A percentile compares a stretch with the other conserved stretches of the same genome.
phyloP scores from a whole-genome alignment of 2,888 invertebrate species.

The Clitarchus hookeri region DNA sequence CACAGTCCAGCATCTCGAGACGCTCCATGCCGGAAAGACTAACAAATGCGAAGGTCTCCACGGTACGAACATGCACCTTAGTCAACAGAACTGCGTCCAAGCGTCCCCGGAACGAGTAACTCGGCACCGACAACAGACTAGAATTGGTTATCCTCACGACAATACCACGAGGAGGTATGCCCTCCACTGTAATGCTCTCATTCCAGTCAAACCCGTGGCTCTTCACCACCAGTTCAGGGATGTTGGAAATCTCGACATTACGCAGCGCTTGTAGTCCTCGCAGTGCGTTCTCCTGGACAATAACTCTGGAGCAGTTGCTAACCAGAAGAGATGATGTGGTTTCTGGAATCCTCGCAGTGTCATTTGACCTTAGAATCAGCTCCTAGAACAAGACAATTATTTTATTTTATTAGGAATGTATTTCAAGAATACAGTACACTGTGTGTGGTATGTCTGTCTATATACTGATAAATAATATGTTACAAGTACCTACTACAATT shows the following conservation, averaged over 20 bases:
- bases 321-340: conserved; percentile 59
- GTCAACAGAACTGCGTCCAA: conserved; percentile 24
- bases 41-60: conserved; percentile 75
- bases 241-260: conserved; percentile 65
- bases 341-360: conserved; percentile 22
- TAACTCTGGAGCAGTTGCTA: conserved; percentile 66
- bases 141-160: conserved; percentile 56
- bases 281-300: conserved; percentile 63
- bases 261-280: conserved; percentile 65
- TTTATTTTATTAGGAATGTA: too few relatives aligned
- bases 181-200: conserved; percentile 47
- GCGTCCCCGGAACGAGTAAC: conserved; percentile 32
- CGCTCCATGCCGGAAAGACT: conserved; percentile 68
- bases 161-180: conserved; percentile 50
- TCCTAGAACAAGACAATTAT: conserved; percentile 25
- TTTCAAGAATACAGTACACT: too few relatives aligned
- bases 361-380: conserved; percentile 23
- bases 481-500: too few relatives aligned
- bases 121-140: conserved; percentile 31
- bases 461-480: too few relatives aligned
- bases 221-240: conserved; percentile 65
- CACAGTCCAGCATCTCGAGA: conserved; percentile 66
- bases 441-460: too few relatives aligned
- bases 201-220: conserved; percentile 65
- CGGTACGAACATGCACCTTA: conserved; percentile 61